Percentiles rank a stretch among this genome's conserved stretches.
phyloP scores from a whole-genome alignment of 2,113 vertebrate species.

The Marcusenius ussheri region DNA sequence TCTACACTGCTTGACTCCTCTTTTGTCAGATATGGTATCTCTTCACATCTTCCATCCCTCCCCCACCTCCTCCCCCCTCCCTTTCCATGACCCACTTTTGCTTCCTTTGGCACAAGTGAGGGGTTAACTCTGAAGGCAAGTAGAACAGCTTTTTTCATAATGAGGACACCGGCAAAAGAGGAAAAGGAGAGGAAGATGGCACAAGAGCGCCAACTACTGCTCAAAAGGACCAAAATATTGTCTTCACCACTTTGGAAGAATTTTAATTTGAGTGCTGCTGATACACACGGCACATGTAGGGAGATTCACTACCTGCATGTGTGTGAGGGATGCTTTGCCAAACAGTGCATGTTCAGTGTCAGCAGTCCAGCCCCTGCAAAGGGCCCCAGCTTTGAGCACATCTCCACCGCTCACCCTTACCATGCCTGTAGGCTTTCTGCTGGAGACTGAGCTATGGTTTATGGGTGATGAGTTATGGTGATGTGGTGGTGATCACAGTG shows the following conservation, averaged over 20 bases:
- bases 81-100: slow-evolving; percentile 52
- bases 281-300: background rate
- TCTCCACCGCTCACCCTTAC: background rate
- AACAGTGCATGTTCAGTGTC: background rate
- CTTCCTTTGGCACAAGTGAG: slow-evolving; percentile 35
- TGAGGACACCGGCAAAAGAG: slow-evolving; percentile 40
- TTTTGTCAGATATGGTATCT: slow-evolving; percentile 1
- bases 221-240: slow-evolving; percentile 21
- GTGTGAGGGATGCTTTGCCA: background rate
- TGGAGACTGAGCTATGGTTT: background rate
- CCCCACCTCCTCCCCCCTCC: background rate
- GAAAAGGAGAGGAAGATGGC: slow-evolving; percentile 8
- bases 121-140: slow-evolving; percentile 52
- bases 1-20: background rate
- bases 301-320: background rate
- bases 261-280: background rate
- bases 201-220: slow-evolving; percentile 26
- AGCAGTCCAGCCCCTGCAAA: background rate
- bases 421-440: background rate
- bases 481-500: background rate
- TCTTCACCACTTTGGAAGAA: background rate
- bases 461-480: too few species aligned
- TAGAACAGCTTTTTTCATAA: slow-evolving; percentile 56
- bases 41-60: background rate
- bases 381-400: background rate